These are phyloP conservation scores for Montipora sp. DNA, from an alignment of 64 coral and sea anemone genomes.

Conservation along the genomic window DNA sequence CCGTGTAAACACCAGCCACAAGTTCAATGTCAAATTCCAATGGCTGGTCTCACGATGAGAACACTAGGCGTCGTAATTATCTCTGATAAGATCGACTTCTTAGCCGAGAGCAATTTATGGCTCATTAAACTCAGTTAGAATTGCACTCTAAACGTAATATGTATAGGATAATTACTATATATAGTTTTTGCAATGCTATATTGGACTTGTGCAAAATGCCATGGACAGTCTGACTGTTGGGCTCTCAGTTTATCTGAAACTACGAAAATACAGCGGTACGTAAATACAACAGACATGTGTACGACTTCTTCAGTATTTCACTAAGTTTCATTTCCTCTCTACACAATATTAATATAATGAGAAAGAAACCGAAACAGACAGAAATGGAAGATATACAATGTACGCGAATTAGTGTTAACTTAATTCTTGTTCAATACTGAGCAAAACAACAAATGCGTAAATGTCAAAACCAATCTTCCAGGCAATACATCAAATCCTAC, in stretches of 20 bases:
- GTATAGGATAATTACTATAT: slow-evolving; percentile 22
- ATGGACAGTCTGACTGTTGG: background rate
- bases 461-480: background rate
- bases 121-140: slow-evolving; percentile 22
- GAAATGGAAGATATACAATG: background rate
- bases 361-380: background rate
- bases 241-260: background rate
- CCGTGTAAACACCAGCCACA: background rate
- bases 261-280: background rate
- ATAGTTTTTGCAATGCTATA: background rate
- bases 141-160: slow-evolving; percentile 9
- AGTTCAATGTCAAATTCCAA: background rate
- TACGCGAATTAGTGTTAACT: background rate
- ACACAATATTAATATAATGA: background rate
- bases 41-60: background rate
- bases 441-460: background rate
- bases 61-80: slow-evolving; percentile 1
- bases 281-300: background rate
- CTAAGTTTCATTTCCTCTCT: background rate
- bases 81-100: slow-evolving; percentile 15
- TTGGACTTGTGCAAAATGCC: background rate
- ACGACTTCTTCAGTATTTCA: background rate
- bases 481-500: background rate
- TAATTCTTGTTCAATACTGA: slow-evolving; percentile 13
- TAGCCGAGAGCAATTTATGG: background rate